These are phyloP conservation scores for Ips nitidus DNA, from an alignment of 1,140 invertebrate species.

Conservation along the genomic window DNA sequence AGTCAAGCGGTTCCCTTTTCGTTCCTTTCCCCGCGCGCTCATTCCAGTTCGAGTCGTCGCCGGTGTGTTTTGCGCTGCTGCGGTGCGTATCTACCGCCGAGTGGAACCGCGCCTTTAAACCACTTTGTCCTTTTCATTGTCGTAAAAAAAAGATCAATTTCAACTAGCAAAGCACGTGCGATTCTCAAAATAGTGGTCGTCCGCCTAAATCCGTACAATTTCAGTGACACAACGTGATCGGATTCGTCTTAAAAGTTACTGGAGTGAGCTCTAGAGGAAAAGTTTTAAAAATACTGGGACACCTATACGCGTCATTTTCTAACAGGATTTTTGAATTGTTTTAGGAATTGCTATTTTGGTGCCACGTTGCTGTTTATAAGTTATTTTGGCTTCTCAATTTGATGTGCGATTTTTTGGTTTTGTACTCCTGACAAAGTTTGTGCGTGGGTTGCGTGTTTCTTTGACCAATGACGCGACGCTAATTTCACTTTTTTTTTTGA, in stretches of 20 bases:
- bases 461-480: constrained; percentile 8
- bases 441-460: constrained; percentile 8
- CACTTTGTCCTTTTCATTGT: constrained; percentile 25
- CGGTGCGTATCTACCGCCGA: background rate
- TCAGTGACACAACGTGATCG: background rate
- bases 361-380: constrained; percentile 27
- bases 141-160: constrained; percentile 3
- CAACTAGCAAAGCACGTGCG: background rate
- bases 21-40: constrained; percentile 10
- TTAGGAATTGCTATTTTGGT: constrained; percentile 27
- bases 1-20: constrained; percentile 1
- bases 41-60: constrained; percentile 11
- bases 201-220: background rate
- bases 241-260: background rate
- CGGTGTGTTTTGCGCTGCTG: background rate
- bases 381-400: constrained; percentile 24
- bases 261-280: constrained; percentile 13
- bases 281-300: constrained; percentile 27
- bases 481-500: background rate
- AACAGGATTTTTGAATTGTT: constrained; percentile 19
- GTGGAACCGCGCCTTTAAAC: constrained; percentile 27
- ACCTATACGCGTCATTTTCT: constrained; percentile 15
- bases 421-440: background rate
- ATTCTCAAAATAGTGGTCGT: background rate
- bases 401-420: constrained; percentile 10